Percentiles rank a stretch among this genome's conserved stretches.
phyloP scores from a whole-genome alignment of 2,113 vertebrate species.

The Pleuronectes platessa region DNA sequence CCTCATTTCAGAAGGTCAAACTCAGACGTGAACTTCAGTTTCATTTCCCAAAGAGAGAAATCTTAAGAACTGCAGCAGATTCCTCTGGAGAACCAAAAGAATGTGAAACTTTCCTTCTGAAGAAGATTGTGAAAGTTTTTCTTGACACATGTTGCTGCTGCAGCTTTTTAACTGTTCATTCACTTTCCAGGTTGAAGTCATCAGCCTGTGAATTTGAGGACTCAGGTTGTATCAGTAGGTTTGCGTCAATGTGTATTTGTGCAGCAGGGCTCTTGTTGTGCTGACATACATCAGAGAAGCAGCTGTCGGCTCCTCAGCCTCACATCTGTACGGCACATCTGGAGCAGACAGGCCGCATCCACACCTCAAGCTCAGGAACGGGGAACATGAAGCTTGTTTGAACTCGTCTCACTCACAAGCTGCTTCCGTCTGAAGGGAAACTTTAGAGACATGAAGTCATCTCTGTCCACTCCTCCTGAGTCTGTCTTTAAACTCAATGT shows the following conservation, averaged over 20 bases:
- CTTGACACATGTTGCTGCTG: background rate
- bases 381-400: background rate
- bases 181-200: background rate
- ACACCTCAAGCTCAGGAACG: background rate
- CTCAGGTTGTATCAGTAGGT: too few species aligned
- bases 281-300: background rate
- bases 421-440: too few species aligned
- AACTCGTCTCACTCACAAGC: too few species aligned
- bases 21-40: background rate
- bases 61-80: background rate
- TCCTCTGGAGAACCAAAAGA: background rate
- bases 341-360: background rate
- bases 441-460: too few species aligned
- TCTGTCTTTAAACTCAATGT: too few species aligned
- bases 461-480: too few species aligned
- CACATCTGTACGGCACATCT: background rate
- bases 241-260: background rate
- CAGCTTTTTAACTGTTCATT: background rate
- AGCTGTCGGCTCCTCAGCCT: background rate
- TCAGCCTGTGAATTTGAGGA: background rate
- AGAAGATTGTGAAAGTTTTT: background rate
- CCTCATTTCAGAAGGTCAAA: slow-evolving; percentile 4
- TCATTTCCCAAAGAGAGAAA: background rate
- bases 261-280: background rate
- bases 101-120: background rate